Conservation (phyloP, 2,113 vertebrate genomes). For the Chrysochloris asiatica region DNA sequence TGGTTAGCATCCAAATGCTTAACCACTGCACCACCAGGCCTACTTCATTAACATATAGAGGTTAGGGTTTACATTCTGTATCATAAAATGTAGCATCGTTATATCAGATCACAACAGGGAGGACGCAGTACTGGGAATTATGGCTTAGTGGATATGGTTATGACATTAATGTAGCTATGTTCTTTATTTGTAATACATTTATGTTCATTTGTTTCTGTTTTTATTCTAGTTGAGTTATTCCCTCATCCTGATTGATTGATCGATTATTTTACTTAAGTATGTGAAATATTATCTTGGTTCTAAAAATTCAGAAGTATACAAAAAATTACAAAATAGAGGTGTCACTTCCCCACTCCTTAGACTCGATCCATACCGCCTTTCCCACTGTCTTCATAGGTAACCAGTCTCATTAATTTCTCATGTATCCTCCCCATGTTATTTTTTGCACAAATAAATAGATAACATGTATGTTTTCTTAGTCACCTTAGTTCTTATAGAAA, state of each 20-base stretch:
- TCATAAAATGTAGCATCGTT: no score
- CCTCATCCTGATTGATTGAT: not conserved
- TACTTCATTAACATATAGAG: no score
- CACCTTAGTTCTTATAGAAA: not conserved
- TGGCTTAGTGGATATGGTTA: no score
- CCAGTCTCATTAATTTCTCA: not conserved
- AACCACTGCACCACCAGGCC: no score
- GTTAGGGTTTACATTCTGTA: no score
- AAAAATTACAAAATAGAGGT: not conserved
- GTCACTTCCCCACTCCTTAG: rapidly evolving
- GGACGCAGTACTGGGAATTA: no score
- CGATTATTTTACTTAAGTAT: not conserved
- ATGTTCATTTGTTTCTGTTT: not conserved
- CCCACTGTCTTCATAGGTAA: not conserved
- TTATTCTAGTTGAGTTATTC: not conserved
- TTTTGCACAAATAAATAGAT: not conserved
- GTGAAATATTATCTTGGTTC: not conserved
- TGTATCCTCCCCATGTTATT: not conserved
- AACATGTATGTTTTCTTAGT: not conserved
- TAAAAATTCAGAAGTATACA: not conserved
- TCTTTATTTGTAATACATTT: not conserved
- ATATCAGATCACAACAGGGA: no score
- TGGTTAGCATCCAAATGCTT: no score
- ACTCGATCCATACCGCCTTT: not conserved
- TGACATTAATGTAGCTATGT: rapidly evolving